These are phyloP conservation scores for Lacerta bilineata DNA, from an alignment of 2,797 vertebrate genomes.

Conservation along the genomic window DNA sequence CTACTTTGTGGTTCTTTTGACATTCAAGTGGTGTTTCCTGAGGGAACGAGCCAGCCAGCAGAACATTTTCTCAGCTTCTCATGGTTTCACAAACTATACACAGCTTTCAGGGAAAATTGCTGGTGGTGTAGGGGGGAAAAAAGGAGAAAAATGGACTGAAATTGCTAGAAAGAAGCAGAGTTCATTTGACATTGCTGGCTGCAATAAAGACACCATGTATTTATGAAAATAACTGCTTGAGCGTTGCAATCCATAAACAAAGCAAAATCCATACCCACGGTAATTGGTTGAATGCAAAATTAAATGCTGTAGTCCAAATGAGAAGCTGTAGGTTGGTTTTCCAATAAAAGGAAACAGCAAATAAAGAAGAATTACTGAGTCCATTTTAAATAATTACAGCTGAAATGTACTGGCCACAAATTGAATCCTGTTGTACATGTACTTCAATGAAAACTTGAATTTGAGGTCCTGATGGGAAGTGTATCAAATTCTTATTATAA, in stretches of 20 bases:
- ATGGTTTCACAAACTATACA: slow-evolving; percentile 59
- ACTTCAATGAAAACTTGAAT: slow-evolving; percentile 22
- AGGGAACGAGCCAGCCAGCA: slow-evolving; percentile 42
- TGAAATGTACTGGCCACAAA: slow-evolving; percentile 24
- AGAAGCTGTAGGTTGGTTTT: slow-evolving; percentile 33
- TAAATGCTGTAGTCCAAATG: slow-evolving; percentile 45
- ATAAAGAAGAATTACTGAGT: slow-evolving; percentile 49
- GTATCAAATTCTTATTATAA: slow-evolving; percentile 7
- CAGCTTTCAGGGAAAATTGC: slow-evolving; percentile 56
- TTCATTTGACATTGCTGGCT: slow-evolving; percentile 18
- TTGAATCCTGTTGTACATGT: slow-evolving; percentile 9
- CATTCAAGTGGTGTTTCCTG: slow-evolving; percentile 58
- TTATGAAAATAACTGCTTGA: slow-evolving; percentile 39
- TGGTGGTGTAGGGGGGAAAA: background rate
- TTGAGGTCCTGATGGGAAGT: background rate
- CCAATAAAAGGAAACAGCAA: slow-evolving; percentile 54
- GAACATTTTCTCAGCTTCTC: slow-evolving; percentile 55
- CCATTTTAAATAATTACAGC: slow-evolving; percentile 53
- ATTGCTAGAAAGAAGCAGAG: slow-evolving; percentile 56
- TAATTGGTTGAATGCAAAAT: slow-evolving; percentile 30
- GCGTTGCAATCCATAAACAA: slow-evolving; percentile 31
- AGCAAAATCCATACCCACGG: slow-evolving; percentile 33
- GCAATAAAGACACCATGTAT: slow-evolving; percentile 34
- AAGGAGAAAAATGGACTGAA: slow-evolving; percentile 45
- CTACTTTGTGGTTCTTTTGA: slow-evolving; percentile 67